Percentiles rank a stretch among this genome's conserved stretches.
These are phyloP conservation scores for Phaethornis superciliosus DNA, from an alignment of 2,113 vertebrate species.

Conservation along the genomic window DNA sequence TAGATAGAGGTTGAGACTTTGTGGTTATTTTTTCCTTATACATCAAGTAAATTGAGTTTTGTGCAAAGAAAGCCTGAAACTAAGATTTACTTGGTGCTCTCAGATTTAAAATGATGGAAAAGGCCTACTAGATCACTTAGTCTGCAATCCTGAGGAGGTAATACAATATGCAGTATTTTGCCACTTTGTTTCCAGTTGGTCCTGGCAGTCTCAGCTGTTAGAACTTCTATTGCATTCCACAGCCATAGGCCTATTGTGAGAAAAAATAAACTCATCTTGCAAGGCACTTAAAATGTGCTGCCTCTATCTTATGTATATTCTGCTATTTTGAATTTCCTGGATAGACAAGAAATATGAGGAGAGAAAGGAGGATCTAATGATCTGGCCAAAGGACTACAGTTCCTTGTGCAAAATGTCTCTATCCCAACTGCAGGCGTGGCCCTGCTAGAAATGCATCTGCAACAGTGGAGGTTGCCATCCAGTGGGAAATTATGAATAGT, in stretches of 20 bases:
- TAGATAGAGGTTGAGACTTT: not conserved
- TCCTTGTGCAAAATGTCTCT: not conserved
- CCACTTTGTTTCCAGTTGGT: not conserved
- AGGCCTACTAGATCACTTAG: not conserved
- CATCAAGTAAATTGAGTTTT: not conserved
- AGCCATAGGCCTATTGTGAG: not conserved
- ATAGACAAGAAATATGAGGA: not conserved
- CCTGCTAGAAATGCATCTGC: not conserved
- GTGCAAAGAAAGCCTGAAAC: not conserved
- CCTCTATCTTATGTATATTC: not conserved
- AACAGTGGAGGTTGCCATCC: not conserved
- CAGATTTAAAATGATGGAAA: not conserved
- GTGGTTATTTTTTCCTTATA: not conserved
- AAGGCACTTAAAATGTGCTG: not conserved
- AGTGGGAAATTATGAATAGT: not conserved
- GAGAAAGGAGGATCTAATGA: not conserved
- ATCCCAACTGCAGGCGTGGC: fast-evolving
- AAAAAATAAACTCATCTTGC: not conserved
- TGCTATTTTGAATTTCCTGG: not conserved
- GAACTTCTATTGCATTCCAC: not conserved
- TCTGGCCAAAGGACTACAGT: not conserved
- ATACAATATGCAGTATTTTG: not conserved
- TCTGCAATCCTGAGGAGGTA: not conserved
- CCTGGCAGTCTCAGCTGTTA: not conserved
- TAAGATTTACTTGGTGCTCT: not conserved